Percentiles rank a stretch among this genome's conserved stretches.
Conservation (phyloP, 2,797 vertebrate species). For the Siniperca scherzeri region DNA sequence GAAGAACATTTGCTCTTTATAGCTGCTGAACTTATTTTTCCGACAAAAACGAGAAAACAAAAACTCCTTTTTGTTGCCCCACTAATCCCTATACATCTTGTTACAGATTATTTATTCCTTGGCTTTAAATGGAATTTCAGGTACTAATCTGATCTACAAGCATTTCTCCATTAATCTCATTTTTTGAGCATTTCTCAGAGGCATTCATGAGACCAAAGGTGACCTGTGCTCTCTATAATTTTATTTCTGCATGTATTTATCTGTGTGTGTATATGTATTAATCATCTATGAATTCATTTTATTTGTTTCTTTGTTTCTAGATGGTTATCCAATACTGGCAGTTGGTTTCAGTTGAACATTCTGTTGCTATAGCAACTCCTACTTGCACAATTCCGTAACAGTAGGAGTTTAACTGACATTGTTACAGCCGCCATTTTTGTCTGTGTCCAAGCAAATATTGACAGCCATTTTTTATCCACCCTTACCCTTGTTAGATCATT, state of each 20-base stretch:
- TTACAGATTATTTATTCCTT: constrained; percentile 52
- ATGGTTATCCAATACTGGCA: constrained; percentile 1
- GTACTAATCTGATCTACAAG: constrained; percentile 52
- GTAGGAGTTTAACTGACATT: neutral
- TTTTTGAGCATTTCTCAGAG: constrained; percentile 26
- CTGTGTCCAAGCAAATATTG: no score
- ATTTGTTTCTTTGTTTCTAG: neutral
- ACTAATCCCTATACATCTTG: constrained; percentile 50
- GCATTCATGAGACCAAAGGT: neutral
- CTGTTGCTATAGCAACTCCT: constrained; percentile 9
- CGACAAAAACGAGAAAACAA: constrained; percentile 24
- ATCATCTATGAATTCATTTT: neutral
- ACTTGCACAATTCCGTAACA: neutral
- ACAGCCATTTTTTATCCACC: neutral
- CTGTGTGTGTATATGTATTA: neutral
- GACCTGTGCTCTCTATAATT: constrained; percentile 2
- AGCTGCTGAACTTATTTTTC: constrained; percentile 9
- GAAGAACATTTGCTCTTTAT: constrained; percentile 12
- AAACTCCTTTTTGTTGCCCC: constrained; percentile 33
- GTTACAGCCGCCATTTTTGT: neutral
- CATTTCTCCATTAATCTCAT: constrained; percentile 24
- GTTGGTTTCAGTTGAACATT: neutral
- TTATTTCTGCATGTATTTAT: neutral
- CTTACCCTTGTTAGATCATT: neutral
- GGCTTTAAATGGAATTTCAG: constrained; percentile 47